These are phyloP conservation scores for Clamator glandarius DNA, from an alignment of 2,797 vertebrate genomes.

Conservation along the genomic window DNA sequence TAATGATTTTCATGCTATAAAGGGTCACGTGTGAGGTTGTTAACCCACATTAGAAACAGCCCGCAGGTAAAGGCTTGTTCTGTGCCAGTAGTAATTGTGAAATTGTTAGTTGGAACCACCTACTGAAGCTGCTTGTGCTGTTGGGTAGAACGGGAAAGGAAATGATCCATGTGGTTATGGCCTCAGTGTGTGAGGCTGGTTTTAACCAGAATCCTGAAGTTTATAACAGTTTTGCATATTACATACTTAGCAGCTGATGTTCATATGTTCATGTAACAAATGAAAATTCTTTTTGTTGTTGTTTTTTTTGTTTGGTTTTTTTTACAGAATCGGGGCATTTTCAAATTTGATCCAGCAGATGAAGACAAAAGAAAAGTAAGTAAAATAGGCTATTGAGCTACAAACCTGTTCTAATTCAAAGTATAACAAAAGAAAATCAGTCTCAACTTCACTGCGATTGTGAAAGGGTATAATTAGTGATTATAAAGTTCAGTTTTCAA, in stretches of 20 bases:
- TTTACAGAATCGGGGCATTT: conserved; percentile 88
- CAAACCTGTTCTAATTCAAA: not conserved
- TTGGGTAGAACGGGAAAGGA: not conserved
- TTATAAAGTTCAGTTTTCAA: not conserved
- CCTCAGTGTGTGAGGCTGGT: not conserved
- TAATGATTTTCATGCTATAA: not conserved
- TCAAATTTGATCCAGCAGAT: conserved; percentile 90
- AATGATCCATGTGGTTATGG: not conserved
- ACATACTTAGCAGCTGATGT: not conserved
- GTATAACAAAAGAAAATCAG: not conserved
- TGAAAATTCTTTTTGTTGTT: not conserved
- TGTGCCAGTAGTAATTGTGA: not conserved
- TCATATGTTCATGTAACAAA: not conserved
- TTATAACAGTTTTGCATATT: not conserved
- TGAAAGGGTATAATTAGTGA: not conserved
- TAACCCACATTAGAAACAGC: not conserved
- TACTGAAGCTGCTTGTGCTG: not conserved
- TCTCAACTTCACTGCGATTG: not conserved
- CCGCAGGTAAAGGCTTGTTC: not conserved
- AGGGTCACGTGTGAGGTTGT: not conserved
- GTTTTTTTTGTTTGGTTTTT: conserved; percentile 50
- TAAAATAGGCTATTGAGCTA: not conserved
- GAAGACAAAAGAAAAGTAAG: conserved; percentile 92
- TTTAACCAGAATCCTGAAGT: not conserved
- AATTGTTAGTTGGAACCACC: not conserved